Percentiles rank a stretch among this genome's conserved stretches.
These are phyloP conservation scores for Apodemus agrarius DNA, from an alignment of 2,797 vertebrate species.

Conservation along the genomic window DNA sequence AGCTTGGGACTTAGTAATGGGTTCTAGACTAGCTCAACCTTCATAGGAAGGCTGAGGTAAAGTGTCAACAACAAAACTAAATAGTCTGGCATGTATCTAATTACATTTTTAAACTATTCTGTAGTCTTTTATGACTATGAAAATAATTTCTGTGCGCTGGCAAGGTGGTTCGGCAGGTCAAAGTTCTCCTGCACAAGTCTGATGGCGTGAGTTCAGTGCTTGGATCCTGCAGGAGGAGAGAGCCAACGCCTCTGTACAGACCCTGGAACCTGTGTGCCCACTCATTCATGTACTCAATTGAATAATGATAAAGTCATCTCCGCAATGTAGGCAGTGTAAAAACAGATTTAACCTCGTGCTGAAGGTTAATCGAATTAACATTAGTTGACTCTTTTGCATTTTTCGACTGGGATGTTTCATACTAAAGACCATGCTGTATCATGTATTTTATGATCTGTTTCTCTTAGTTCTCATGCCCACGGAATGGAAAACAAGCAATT, in stretches of 20 bases:
- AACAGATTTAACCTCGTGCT: not conserved
- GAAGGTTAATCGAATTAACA: not conserved
- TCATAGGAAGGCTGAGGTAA: not conserved
- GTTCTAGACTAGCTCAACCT: not conserved
- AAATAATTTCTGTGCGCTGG: not conserved
- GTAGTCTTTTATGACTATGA: not conserved
- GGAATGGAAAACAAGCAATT: constrained; percentile 98
- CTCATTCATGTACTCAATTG: too few relatives aligned
- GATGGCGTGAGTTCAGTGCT: not conserved
- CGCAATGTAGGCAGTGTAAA: not conserved
- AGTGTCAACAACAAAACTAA: not conserved
- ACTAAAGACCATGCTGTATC: not conserved
- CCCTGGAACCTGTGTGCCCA: not conserved
- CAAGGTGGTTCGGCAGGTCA: not conserved
- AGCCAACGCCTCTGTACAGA: not conserved
- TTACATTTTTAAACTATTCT: not conserved
- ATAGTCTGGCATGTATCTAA: not conserved
- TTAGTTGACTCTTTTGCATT: not conserved
- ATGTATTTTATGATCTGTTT: constrained; percentile 61
- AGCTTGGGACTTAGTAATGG: not conserved
- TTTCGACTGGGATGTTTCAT: not conserved
- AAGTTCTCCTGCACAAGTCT: not conserved
- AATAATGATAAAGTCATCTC: not conserved
- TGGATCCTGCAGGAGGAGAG: too few relatives aligned
- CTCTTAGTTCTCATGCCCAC: constrained; percentile 93